Conservation (phyloP, 1,140 invertebrate species). For the Bombus sibiricus region DNA sequence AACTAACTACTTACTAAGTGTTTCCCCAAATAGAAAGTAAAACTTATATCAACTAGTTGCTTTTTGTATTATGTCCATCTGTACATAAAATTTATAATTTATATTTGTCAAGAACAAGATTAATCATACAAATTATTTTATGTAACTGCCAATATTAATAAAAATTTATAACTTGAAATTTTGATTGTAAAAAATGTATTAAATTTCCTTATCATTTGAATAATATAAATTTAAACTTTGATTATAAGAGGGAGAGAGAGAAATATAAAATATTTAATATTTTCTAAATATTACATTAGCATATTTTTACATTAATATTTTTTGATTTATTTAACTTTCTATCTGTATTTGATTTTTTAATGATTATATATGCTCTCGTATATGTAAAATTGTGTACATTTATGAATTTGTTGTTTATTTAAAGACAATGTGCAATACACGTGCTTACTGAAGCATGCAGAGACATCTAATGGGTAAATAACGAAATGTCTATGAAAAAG, state of each 20-base stretch:
- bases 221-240: neutral
- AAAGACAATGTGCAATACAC: neutral
- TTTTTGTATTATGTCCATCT: neutral
- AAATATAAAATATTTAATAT: neutral
- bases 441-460: no score
- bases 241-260: neutral
- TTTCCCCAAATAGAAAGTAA: neutral
- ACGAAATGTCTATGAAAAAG: neutral
- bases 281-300: neutral
- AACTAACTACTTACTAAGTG: conserved; percentile 21
- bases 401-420: neutral
- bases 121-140: neutral
- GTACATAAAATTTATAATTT: neutral
- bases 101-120: neutral
- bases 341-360: neutral
- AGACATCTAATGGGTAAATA: neutral
- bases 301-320: neutral
- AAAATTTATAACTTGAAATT: neutral
- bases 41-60: neutral
- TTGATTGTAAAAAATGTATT: neutral
- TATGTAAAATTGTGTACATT: neutral
- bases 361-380: neutral
- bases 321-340: neutral
- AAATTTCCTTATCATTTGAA: neutral
- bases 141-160: neutral